Evolutionary conservation across 1,140 invertebrate species (phyloP), one percentile per base, ranked within the genome.

Genomic region (Drosophila mauritiana): DNA sequence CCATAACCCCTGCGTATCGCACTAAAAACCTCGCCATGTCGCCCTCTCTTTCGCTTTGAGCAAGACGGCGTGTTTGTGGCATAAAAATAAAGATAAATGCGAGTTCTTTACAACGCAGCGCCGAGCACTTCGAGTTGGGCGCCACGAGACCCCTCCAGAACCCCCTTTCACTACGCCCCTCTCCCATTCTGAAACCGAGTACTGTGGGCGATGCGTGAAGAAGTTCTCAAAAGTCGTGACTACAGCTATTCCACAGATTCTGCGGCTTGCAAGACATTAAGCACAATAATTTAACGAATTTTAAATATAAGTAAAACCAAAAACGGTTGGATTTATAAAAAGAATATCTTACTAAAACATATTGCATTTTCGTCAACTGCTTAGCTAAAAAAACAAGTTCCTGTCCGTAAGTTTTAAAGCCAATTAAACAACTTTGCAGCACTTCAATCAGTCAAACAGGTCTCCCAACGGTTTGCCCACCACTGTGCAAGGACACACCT

Each of bases 1-100:
- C 42, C 46, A 55, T 69, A 43, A 43, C 54, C 62, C 63, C 68
- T 76, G 67, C 80, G 70, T 76, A 75, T 52, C 62, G 64, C 62
- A 82, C 83, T 79, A 70, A 72, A 78, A 77, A 77, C 84, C 55
- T 56, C 58, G 80, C 65, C 49, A 68, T 45, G 34, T 27, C 51
- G 63, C 57, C 31, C 46, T 59, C 53, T n/a, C 31, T 42, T 58
- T 52, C 51, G 39, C 54, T 68, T 70, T 69, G 62, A 49, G 52
- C 65, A 49, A 72, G 64, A 76, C 69, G 67, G 73, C 84, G 67
- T 89, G 79, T 89, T 89, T 90, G 85, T 85, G 85, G 86, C 74
- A 82, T 89, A 82, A 91, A 86, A 91, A 91, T 91, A 91, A 88
- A 91, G 88, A 91, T 91, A 90, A 91, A 91, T 91, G 89, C 58